These are phyloP conservation scores for Crotalus horridus DNA, from an alignment of 2,113 vertebrate genomes.

Conservation along the genomic window DNA sequence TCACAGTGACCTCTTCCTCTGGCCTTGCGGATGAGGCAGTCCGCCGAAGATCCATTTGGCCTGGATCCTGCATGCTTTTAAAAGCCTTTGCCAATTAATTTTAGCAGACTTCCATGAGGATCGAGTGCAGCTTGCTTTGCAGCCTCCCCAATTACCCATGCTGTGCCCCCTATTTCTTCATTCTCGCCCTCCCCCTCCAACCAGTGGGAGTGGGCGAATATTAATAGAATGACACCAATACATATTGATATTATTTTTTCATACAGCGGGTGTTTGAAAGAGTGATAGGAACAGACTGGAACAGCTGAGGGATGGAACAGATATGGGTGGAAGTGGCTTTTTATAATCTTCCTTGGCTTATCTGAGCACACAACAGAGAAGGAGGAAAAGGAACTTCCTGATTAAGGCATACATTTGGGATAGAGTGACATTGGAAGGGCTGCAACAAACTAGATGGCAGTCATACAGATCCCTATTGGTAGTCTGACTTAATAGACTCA, in stretches of 20 bases:
- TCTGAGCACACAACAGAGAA: not conserved
- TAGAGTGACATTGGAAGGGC: not conserved
- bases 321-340: slow-evolving; percentile 38
- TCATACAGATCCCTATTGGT: not conserved
- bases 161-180: slow-evolving; percentile 39
- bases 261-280: slow-evolving; percentile 22
- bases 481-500: not conserved
- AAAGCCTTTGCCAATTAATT: slow-evolving; percentile 85
- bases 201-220: slow-evolving; percentile 57
- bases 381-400: not conserved
- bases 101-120: slow-evolving; percentile 81
- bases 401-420: not conserved
- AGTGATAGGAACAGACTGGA: slow-evolving; percentile 43
- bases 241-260: slow-evolving; percentile 54
- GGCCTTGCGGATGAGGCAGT: slow-evolving; percentile 71
- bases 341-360: slow-evolving; percentile 28
- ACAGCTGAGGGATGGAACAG: slow-evolving; percentile 28
- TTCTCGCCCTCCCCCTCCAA: slow-evolving; percentile 61
- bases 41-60: slow-evolving; percentile 75
- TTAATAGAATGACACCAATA: slow-evolving; percentile 52
- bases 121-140: slow-evolving; percentile 72
- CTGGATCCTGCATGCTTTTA: slow-evolving; percentile 76
- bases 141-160: slow-evolving; percentile 38
- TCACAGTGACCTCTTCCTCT: slow-evolving; percentile 85
- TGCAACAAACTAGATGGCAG: not conserved